Evolutionary conservation across 2,797 vertebrate species (phyloP), one percentile per base, ranked within the genome.

Genomic region (Channa striata): DNA sequence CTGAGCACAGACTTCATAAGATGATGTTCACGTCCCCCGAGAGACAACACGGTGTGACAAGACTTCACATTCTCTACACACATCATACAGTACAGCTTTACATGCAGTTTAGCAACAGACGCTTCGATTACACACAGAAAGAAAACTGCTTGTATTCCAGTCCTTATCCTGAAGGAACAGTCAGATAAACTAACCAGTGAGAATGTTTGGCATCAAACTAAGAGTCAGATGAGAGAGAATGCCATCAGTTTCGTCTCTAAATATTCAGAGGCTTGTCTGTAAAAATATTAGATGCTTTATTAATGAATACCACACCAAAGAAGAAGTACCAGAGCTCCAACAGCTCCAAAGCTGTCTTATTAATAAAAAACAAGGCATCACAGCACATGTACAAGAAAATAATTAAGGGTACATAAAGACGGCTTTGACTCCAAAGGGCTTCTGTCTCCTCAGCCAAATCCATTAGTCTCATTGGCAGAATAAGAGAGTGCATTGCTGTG

Each of bases 161-260:
- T n/a, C 37, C 20, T 52, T 49, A 16, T 69, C 39, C 69, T 50
- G 43, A 80, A 68, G 70, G 64, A 85, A 77, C 70, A 78, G 51
- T 25, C 40, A 48, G 59, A 67, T 30, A 49, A 16, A 63, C 9
- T 47, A 17, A 48, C 43, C 66, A 68, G 72, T 17, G 8, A 43
- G 20, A 57, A 36, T 34, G 59, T 63, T 59, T 66, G 44, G 8
- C 3, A 0, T 59, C 59, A 73, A 57, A 63, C 37, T 49, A 49
- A 66, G 59, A 59, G 42, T 64, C 30, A 25, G 23, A 58, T 66
- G 37, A 61, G 46, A 34, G 53, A 4, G 23, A 48, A 6, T 1
- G 3, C 37, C 34, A 80, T 69, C 59, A 21, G 19, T 54, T 76
- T 43, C 8, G 49, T 84, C 49, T 56, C 13, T 53, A 1, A 20